These are phyloP conservation scores for Triplophysa bombifrons DNA, from an alignment of 2,797 vertebrate species.

Conservation along the genomic window DNA sequence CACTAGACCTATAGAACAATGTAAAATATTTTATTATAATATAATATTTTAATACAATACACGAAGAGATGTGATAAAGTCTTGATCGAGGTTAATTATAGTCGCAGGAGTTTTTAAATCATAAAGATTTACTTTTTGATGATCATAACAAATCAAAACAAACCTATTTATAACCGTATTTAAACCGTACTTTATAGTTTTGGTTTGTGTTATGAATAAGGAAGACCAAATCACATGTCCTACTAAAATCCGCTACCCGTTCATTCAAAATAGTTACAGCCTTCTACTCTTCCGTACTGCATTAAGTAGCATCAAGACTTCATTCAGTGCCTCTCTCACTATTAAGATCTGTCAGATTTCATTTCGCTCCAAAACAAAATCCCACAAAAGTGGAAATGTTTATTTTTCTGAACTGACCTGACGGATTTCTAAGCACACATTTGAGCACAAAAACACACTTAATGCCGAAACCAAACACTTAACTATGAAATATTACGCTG, in stretches of 20 bases:
- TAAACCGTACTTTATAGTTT: no score
- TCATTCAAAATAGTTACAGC: neutral
- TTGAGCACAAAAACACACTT: neutral
- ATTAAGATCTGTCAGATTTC: neutral
- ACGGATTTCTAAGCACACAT: neutral
- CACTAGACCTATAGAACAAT: no score
- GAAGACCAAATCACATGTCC: neutral
- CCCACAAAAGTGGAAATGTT: neutral
- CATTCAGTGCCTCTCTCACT: neutral
- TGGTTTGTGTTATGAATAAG: no score
- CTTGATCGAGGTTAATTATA: neutral
- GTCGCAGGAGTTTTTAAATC: no score
- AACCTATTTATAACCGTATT: no score
- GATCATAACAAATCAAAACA: no score
- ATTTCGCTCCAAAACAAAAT: neutral
- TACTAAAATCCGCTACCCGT: neutral
- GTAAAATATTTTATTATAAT: no score
- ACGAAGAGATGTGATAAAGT: neutral
- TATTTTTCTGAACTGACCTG: neutral
- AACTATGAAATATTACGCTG: neutral
- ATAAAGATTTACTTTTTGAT: no score
- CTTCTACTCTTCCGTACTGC: neutral
- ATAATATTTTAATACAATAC: no score
- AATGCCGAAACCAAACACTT: no score
- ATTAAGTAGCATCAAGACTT: neutral